Conservation (phyloP, 2,113 vertebrate genomes). For the Vidua chalybeata region DNA sequence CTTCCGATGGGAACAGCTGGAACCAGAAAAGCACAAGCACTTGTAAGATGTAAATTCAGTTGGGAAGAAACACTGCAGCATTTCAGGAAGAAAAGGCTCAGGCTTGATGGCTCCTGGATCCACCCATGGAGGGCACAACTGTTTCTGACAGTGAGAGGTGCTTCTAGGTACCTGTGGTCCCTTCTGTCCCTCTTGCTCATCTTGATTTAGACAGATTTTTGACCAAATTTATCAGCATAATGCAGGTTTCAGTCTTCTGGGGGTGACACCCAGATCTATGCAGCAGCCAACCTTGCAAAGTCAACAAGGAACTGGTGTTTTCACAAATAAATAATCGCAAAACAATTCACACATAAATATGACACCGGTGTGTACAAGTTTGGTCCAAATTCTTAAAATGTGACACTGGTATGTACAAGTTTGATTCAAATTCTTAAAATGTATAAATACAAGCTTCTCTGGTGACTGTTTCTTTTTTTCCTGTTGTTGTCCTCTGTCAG, state of each 20-base stretch:
- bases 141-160: not conserved
- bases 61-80: not conserved
- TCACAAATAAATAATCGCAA: not conserved
- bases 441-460: not conserved
- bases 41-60: not conserved
- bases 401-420: not conserved
- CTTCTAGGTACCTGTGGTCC: not conserved
- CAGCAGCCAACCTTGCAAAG: not conserved
- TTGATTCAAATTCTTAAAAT: not conserved
- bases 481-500: not conserved
- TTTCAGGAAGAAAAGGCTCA: not conserved
- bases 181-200: not conserved
- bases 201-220: not conserved
- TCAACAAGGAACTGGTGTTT: not conserved
- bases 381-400: not conserved
- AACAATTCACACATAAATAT: not conserved
- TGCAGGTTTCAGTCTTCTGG: not conserved
- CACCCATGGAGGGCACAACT: not conserved
- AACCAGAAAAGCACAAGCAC: not conserved
- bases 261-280: not conserved
- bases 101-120: not conserved
- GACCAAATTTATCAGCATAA: not conserved
- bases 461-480: not conserved
- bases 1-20: not conserved
- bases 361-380: not conserved